These are phyloP conservation scores for Thamnophis sirtalis DNA, from an alignment of 2,113 vertebrate species.

Conservation along the genomic window DNA sequence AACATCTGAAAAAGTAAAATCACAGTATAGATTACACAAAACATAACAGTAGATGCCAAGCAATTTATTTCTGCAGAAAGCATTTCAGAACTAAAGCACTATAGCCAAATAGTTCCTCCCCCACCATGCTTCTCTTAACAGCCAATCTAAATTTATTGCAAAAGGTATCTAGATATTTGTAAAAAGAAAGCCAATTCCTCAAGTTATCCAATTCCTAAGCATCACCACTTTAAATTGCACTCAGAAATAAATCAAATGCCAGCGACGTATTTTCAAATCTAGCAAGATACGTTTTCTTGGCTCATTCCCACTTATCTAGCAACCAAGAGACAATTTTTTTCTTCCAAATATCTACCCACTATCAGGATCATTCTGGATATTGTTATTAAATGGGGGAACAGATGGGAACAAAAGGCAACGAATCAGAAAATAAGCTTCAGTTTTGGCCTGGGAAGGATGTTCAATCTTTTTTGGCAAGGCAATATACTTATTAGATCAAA, in stretches of 20 bases:
- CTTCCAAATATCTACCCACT: neutral
- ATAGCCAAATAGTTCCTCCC: neutral
- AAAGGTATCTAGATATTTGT: neutral
- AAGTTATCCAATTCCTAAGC: neutral
- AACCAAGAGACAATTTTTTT: neutral
- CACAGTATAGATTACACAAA: neutral
- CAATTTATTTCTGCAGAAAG: neutral
- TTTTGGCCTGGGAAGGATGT: neutral
- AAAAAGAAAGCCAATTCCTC: neutral
- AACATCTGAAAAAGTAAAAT: neutral
- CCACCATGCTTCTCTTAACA: neutral
- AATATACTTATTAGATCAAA: constrained; percentile 2
- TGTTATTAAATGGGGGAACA: neutral
- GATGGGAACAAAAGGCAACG: neutral
- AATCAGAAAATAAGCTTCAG: neutral
- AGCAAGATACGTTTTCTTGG: neutral
- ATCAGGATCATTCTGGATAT: neutral
- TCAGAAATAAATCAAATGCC: neutral
- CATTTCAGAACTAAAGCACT: neutral
- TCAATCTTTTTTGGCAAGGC: constrained; percentile 8
- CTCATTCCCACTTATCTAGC: neutral
- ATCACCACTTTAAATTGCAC: neutral
- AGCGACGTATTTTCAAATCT: neutral
- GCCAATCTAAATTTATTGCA: neutral
- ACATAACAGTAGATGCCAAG: neutral